Evolutionary conservation across 1,140 invertebrate genomes (phyloP).

Genomic region (Amphibalanus amphitrite): DNA sequence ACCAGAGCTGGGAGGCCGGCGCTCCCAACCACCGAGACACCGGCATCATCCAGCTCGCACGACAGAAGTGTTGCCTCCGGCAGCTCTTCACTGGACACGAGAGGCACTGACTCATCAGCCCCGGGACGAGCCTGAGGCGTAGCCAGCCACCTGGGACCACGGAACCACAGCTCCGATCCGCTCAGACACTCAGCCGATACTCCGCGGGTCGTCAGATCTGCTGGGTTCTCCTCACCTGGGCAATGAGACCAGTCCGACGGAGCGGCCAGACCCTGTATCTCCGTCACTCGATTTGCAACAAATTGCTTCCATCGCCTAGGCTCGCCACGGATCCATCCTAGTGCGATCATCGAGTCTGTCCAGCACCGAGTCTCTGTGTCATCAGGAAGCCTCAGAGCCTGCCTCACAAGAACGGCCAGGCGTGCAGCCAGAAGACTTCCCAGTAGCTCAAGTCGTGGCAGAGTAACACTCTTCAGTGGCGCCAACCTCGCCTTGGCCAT

Average conservation of each 20-base stretch:
- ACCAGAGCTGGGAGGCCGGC: background rate
- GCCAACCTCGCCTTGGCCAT: background rate
- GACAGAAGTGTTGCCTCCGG: background rate
- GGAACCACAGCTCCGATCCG: background rate
- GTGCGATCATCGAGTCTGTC: constrained; percentile 10
- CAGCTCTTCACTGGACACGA: background rate
- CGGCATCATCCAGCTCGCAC: too few species aligned
- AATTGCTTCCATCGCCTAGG: constrained; percentile 6
- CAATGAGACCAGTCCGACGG: constrained; percentile 7
- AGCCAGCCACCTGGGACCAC: background rate
- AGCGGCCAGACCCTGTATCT: constrained; percentile 9
- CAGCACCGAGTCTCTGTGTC: background rate
- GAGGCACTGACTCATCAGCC: background rate
- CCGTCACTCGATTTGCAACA: constrained; percentile 12
- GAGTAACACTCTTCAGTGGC: background rate
- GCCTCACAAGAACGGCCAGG: background rate
- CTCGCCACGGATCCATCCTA: constrained; percentile 11
- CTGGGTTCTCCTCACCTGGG: constrained; percentile 11
- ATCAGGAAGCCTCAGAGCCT: background rate
- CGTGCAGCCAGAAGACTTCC: background rate
- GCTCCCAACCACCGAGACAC: background rate
- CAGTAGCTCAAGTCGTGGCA: background rate
- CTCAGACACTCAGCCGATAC: background rate
- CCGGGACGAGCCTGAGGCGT: background rate
- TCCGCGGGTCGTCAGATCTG: constrained; percentile 10